Conservation (phyloP, 2,888 invertebrate genomes). For the Lasioglossum leucozonium region DNA sequence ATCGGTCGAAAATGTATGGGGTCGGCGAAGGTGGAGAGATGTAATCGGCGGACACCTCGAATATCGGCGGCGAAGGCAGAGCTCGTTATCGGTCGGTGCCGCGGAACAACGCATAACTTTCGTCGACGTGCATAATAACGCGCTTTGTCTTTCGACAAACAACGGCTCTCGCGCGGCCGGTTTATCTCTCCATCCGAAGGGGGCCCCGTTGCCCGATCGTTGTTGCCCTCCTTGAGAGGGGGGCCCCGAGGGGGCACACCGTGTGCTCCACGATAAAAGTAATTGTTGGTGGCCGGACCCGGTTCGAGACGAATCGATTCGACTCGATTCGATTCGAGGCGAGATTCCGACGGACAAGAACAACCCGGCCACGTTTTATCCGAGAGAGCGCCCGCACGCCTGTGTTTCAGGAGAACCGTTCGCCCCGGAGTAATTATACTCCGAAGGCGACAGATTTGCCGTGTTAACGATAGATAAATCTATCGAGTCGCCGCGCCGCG, state of each 20-base stretch:
- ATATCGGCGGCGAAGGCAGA: slow-evolving; percentile 33
- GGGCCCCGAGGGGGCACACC: background rate
- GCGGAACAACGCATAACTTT: slow-evolving; percentile 62
- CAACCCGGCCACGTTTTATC: slow-evolving; percentile 25
- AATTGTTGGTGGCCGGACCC: slow-evolving; percentile 57
- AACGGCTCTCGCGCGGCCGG: slow-evolving; percentile 28
- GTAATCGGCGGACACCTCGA: slow-evolving; percentile 54
- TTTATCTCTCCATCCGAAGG: slow-evolving; percentile 59
- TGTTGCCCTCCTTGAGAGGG: slow-evolving; percentile 24
- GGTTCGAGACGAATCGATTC: slow-evolving; percentile 56
- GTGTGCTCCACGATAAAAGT: slow-evolving; percentile 58
- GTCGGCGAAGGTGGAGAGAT: slow-evolving; percentile 32
- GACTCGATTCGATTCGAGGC: slow-evolving; percentile 55
- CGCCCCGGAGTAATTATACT: slow-evolving; percentile 51
- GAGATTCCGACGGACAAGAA: slow-evolving; percentile 56
- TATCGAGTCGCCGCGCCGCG: background rate
- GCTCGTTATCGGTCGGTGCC: slow-evolving; percentile 44
- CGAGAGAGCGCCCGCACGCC: background rate
- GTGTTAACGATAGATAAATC: slow-evolving; percentile 47
- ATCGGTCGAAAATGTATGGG: slow-evolving; percentile 34
- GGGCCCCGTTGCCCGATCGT: slow-evolving; percentile 35
- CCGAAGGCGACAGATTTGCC: slow-evolving; percentile 46
- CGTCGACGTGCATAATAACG: slow-evolving; percentile 60
- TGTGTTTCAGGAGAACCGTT: slow-evolving; percentile 15
- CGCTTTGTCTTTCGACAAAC: slow-evolving; percentile 64